A percentile compares a stretch with the other conserved stretches of the same genome.
Evolutionary conservation across 2,797 vertebrate genomes (phyloP).

Genomic region (Labeo calbasu): DNA sequence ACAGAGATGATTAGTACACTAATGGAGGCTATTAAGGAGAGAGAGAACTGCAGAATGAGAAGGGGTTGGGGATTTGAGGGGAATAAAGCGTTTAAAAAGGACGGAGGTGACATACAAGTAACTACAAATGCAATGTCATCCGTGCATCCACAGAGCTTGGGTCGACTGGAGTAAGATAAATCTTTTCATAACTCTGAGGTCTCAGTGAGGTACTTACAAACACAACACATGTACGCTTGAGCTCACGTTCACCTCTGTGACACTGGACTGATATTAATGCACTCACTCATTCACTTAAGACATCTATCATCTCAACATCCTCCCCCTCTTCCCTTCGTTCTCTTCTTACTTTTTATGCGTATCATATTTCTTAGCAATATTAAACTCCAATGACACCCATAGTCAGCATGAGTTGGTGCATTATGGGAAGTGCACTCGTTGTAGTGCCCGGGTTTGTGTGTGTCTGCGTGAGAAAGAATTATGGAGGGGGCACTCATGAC

Average conservation of each 20-base stretch:
- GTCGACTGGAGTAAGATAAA: neutral
- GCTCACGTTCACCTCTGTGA: constrained; percentile 4
- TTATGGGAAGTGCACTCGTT: constrained; percentile 44
- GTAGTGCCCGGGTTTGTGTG: constrained; percentile 4
- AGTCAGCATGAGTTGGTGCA: constrained; percentile 44
- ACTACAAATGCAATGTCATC: constrained; percentile 1
- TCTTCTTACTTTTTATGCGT: constrained; percentile 24
- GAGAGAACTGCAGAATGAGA: neutral
- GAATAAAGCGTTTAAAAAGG: neutral
- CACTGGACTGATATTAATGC: constrained; percentile 37
- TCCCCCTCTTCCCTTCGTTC: constrained; percentile 8
- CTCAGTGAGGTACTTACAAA: constrained; percentile 8
- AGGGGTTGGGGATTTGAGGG: neutral
- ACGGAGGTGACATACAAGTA: constrained; percentile 4
- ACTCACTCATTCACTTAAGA: constrained; percentile 41
- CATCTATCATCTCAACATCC: constrained; percentile 31
- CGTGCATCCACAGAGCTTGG: neutral
- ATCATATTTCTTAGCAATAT: constrained; percentile 46
- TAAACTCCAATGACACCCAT: constrained; percentile 44
- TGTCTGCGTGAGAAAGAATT: constrained; percentile 18
- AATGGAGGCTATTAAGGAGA: constrained; percentile 37
- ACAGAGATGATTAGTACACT: constrained; percentile 44
- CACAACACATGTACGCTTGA: neutral
- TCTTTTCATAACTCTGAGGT: constrained; percentile 1
- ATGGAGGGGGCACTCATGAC: constrained; percentile 29